phyloP scores from a whole-genome alignment of 1,140 invertebrate genomes.

The Drosophila kanapiae region DNA sequence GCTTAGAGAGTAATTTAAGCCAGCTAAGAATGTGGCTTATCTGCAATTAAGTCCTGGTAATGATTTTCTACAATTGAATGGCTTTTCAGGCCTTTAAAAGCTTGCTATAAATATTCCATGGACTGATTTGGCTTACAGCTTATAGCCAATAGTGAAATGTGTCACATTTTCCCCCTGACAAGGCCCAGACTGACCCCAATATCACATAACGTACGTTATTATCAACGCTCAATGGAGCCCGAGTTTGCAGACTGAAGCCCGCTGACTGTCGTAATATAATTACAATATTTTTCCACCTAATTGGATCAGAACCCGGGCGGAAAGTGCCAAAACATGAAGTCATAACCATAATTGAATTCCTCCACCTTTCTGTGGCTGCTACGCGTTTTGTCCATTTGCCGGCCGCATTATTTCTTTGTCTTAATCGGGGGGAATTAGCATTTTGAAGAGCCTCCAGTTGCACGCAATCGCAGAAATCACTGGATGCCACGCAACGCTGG shows the following conservation, averaged over 20 bases:
- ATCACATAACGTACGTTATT: slow-evolving; percentile 12
- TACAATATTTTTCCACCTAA: slow-evolving; percentile 58
- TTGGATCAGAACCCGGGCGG: slow-evolving; percentile 55
- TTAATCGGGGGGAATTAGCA: slow-evolving; percentile 64
- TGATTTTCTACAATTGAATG: background rate
- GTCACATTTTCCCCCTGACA: background rate
- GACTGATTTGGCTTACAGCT: background rate
- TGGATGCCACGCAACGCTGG: slow-evolving; percentile 57
- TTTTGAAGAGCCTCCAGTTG: slow-evolving; percentile 65
- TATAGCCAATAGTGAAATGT: background rate
- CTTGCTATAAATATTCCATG: background rate
- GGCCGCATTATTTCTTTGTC: slow-evolving; percentile 22
- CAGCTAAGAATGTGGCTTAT: background rate
- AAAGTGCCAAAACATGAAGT: slow-evolving; percentile 81
- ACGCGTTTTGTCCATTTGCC: slow-evolving; percentile 50
- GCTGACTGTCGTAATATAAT: slow-evolving; percentile 72
- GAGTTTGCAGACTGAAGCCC: slow-evolving; percentile 48
- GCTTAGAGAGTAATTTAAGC: background rate
- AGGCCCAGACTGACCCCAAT: slow-evolving; percentile 12
- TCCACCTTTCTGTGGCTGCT: slow-evolving; percentile 12
- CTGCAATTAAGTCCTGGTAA: background rate
- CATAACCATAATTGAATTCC: slow-evolving; percentile 70
- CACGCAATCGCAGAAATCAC: slow-evolving; percentile 66
- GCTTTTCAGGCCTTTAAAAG: slow-evolving; percentile 1
- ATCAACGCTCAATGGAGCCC: slow-evolving; percentile 50